Conservation (phyloP, 2,888 invertebrate genomes). For the Eristalinus sepulchralis region DNA sequence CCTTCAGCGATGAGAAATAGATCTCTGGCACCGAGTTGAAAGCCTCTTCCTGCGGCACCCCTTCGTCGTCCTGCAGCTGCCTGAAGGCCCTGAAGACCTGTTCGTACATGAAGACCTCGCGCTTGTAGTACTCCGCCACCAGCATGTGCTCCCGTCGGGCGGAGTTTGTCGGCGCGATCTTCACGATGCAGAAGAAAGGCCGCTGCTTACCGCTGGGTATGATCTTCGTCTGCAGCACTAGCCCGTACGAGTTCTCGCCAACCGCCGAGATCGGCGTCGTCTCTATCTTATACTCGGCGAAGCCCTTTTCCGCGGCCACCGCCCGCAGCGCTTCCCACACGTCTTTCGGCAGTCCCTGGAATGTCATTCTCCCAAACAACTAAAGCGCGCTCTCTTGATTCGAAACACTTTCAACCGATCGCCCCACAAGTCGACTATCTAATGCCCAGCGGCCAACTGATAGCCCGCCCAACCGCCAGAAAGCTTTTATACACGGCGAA, state of each 20-base stretch:
- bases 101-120: slow-evolving; percentile 77
- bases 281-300: slow-evolving; percentile 28
- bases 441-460: slow-evolving; percentile 59
- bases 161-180: slow-evolving; percentile 76
- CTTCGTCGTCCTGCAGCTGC: slow-evolving; percentile 48
- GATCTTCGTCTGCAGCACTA: slow-evolving; percentile 72
- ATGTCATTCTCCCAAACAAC: slow-evolving; percentile 17
- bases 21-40: slow-evolving; percentile 73
- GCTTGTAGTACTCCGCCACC: slow-evolving; percentile 75
- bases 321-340: slow-evolving; percentile 33
- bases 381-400: background rate
- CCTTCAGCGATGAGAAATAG: slow-evolving; percentile 72
- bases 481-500: slow-evolving; percentile 64
- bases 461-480: slow-evolving; percentile 43
- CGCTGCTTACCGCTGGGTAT: slow-evolving; percentile 3
- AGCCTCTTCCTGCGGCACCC: slow-evolving; percentile 1
- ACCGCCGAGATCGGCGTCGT: slow-evolving; percentile 51
- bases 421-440: slow-evolving; percentile 49
- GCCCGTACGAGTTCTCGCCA: slow-evolving; percentile 74
- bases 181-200: slow-evolving; percentile 72
- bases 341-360: slow-evolving; percentile 21
- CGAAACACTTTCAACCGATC: background rate
- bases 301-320: slow-evolving; percentile 22
- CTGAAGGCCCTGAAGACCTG: slow-evolving; percentile 73
- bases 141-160: slow-evolving; percentile 75